Percentiles rank a stretch among this genome's conserved stretches.
Conservation (phyloP, 2,113 vertebrate species). For the Chionomys nivalis region DNA sequence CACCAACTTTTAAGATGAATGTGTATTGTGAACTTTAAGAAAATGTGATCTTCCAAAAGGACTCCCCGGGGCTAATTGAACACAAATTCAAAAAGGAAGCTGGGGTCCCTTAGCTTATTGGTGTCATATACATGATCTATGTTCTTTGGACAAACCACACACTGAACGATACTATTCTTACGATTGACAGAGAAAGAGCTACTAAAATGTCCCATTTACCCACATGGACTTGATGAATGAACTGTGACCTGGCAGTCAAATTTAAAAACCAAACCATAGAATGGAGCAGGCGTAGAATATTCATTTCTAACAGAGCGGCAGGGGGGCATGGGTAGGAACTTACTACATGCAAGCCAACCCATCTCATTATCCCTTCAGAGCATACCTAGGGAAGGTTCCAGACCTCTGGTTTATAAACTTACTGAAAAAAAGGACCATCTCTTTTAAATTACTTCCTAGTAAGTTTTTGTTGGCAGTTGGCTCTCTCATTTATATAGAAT, state of each 20-base stretch:
- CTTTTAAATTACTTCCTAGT: slow-evolving; percentile 2
- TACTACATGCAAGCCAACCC: background rate
- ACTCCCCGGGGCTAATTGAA: background rate
- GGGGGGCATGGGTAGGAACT: background rate
- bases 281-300: too few species aligned
- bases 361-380: background rate
- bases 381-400: background rate
- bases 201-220: background rate
- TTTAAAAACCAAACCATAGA: background rate
- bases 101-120: background rate
- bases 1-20: background rate
- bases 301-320: background rate
- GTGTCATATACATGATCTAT: background rate
- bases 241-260: background rate
- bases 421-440: background rate
- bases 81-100: background rate
- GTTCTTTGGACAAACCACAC: background rate
- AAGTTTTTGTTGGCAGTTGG: background rate
- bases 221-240: background rate
- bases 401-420: background rate
- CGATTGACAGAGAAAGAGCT: background rate
- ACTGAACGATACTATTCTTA: background rate
- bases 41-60: background rate
- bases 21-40: background rate
- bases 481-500: background rate